Evolutionary conservation across 2,888 invertebrate genomes (phyloP).

Genomic region (Chalcosyrphus nemorum): DNA sequence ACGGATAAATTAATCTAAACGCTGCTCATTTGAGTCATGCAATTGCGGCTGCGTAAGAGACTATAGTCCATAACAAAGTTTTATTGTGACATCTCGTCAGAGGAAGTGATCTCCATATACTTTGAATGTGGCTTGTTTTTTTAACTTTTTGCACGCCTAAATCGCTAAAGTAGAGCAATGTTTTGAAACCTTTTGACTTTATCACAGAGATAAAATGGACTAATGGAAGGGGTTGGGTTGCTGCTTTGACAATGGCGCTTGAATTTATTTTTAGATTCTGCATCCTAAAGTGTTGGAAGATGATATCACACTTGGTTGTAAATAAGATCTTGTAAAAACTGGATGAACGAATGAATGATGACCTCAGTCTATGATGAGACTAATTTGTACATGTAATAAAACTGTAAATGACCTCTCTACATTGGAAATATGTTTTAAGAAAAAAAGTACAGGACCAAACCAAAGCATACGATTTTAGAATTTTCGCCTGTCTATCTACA

Average conservation of each 20-base stretch:
- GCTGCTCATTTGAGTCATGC: background rate
- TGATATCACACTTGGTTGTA: conserved; percentile 19
- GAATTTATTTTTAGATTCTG: conserved; percentile 14
- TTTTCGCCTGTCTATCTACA: no score
- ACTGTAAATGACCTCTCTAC: no score
- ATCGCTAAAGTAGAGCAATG: conserved; percentile 41
- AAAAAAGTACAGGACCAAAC: no score
- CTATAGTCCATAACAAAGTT: conserved; percentile 29
- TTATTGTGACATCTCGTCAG: conserved; percentile 23
- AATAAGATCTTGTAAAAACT: no score
- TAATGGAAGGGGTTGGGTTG: conserved; percentile 8
- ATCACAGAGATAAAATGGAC: conserved; percentile 32
- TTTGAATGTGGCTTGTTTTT: background rate
- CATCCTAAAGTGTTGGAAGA: background rate
- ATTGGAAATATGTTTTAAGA: no score
- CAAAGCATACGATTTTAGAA: no score
- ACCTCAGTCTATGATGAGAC: no score
- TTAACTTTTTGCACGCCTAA: conserved; percentile 21
- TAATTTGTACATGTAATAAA: no score
- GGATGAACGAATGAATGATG: background rate
- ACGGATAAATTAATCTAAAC: conserved; percentile 52
- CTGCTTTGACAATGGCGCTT: conserved; percentile 15
- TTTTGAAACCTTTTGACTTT: conserved; percentile 46
- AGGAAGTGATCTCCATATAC: conserved; percentile 3
- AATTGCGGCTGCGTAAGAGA: conserved; percentile 12